Evolutionary conservation across 2,888 invertebrate genomes (phyloP).

Genomic region (Melanchra persicariae): DNA sequence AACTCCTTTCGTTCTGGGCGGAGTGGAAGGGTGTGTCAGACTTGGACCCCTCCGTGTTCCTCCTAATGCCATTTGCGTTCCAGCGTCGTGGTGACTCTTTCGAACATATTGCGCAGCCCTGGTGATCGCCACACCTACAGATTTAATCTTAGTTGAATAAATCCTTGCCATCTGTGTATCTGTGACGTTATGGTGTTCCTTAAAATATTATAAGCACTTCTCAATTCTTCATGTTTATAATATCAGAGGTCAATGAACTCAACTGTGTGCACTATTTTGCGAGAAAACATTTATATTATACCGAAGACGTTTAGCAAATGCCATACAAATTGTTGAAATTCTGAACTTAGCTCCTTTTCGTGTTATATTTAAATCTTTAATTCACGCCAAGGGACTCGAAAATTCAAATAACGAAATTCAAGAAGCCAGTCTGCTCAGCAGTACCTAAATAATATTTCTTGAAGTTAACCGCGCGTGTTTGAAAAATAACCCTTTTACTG

Average conservation of each 20-base stretch:
- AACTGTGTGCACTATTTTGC: background rate
- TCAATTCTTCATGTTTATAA: background rate
- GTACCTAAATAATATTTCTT: slow-evolving; percentile 27
- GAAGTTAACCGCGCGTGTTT: slow-evolving; percentile 1
- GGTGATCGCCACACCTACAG: background rate
- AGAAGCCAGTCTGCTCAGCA: slow-evolving; percentile 8
- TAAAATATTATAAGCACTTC: background rate
- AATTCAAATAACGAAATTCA: slow-evolving; percentile 19
- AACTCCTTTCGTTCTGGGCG: no score
- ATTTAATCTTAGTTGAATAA: background rate
- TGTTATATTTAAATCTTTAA: slow-evolving; percentile 6
- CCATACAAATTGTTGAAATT: slow-evolving; percentile 7
- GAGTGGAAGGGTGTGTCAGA: no score
- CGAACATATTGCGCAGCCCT: no score
- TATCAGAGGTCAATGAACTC: background rate
- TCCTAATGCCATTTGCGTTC: no score
- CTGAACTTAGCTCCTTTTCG: background rate
- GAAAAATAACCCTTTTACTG: slow-evolving; percentile 34
- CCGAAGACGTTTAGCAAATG: background rate
- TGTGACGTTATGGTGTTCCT: background rate
- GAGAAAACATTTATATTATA: background rate
- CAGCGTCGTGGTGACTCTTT: no score
- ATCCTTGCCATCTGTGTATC: no score
- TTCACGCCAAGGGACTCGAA: slow-evolving; percentile 7
- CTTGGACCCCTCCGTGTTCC: no score